Evolutionary conservation across 2,113 vertebrate genomes (phyloP).

Genomic region (Sphaerodactylus townsendi): DNA sequence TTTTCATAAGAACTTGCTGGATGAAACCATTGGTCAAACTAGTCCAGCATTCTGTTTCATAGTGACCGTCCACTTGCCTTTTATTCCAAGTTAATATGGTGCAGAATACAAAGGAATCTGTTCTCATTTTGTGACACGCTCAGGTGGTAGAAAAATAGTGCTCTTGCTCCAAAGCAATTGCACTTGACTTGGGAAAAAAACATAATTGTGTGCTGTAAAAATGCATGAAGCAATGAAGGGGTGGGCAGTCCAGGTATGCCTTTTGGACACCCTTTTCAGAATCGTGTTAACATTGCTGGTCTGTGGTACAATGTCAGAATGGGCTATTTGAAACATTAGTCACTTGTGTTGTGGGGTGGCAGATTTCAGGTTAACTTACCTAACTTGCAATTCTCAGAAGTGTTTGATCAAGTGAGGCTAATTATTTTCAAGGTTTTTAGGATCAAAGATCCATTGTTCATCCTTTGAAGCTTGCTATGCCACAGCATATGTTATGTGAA

Average conservation of each 20-base stretch:
- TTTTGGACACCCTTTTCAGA: neutral
- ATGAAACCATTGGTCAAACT: too few relatives aligned
- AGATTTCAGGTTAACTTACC: conserved; percentile 16
- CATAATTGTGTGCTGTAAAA: neutral
- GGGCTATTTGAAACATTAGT: conserved; percentile 17
- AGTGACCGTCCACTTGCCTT: too few relatives aligned
- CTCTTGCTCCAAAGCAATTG: neutral
- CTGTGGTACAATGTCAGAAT: neutral
- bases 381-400: conserved; percentile 10
- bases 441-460: conserved; percentile 3
- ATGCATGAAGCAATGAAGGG: neutral
- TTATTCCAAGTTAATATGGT: neutral
- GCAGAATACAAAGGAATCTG: neutral
- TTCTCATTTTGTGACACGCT: neutral
- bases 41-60: too few relatives aligned
- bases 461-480: neutral
- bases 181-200: neutral
- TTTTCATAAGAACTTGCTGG: too few relatives aligned
- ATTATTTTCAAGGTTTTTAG: neutral
- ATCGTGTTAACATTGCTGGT: neutral
- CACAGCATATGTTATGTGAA: conserved; percentile 23
- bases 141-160: neutral
- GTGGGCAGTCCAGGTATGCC: neutral
- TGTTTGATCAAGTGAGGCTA: conserved; percentile 25
- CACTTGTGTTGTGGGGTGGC: conserved; percentile 10